phyloP scores from a whole-genome alignment of 1,140 invertebrate genomes.

The Sminthurides bifidus region DNA sequence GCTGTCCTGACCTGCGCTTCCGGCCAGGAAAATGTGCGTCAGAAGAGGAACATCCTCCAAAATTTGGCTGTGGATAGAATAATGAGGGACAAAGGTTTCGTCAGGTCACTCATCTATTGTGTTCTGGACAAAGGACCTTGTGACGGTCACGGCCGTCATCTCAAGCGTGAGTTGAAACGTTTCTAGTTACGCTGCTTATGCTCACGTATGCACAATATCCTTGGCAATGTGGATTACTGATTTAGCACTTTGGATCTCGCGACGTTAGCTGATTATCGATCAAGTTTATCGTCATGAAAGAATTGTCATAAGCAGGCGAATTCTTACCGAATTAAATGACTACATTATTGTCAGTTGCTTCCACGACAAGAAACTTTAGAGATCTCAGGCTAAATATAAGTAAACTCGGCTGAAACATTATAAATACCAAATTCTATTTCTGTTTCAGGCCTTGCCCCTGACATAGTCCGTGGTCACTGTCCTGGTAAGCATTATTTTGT shows the following conservation, averaged over 20 bases:
- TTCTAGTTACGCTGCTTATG: not conserved
- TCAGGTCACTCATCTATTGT: constrained; percentile 31
- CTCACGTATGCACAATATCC: too few relatives aligned
- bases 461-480: constrained; percentile 31
- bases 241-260: too few relatives aligned
- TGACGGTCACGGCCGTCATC: constrained; percentile 24
- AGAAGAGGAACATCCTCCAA: constrained; percentile 24
- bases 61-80: constrained; percentile 30
- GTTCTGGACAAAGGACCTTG: constrained; percentile 32
- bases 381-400: too few relatives aligned
- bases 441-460: constrained; percentile 27
- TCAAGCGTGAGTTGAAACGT: constrained; percentile 26
- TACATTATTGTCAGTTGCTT: too few relatives aligned
- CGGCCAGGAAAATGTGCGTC: not conserved
- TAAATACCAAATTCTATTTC: constrained; percentile 4
- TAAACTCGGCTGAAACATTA: not conserved
- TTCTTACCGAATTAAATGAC: too few relatives aligned
- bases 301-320: too few relatives aligned
- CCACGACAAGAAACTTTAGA: too few relatives aligned
- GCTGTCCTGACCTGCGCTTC: not conserved
- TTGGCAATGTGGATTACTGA: too few relatives aligned
- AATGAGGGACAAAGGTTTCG: constrained; percentile 30
- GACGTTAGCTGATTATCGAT: too few relatives aligned
- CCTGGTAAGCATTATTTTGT: too few relatives aligned
- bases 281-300: too few relatives aligned